Conservation (phyloP, 2,888 invertebrate genomes). For the Agrotis puta region DNA sequence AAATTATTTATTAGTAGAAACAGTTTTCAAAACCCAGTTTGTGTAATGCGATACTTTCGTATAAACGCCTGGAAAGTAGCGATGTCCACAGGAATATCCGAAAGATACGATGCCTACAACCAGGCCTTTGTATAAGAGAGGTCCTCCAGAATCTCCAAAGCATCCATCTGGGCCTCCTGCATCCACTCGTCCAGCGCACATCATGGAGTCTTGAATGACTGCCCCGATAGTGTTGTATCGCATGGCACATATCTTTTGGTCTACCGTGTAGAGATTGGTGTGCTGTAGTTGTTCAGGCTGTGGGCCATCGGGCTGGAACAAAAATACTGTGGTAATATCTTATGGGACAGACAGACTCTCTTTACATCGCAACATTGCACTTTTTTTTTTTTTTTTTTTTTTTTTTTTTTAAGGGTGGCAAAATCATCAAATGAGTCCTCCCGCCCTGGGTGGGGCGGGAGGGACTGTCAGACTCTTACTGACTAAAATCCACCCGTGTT, state of each 20-base stretch:
- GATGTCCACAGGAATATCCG: conserved; percentile 85
- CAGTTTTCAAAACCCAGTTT: conserved; percentile 84
- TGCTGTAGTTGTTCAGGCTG: conserved; percentile 85
- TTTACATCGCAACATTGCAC: not conserved
- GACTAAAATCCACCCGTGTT: too few relatives aligned
- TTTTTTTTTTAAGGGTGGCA: too few relatives aligned
- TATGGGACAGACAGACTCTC: not conserved
- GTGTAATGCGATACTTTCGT: conserved; percentile 85
- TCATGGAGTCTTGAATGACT: conserved; percentile 81
- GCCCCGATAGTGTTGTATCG: conserved; percentile 82
- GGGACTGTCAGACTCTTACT: too few relatives aligned
- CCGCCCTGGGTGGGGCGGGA: too few relatives aligned
- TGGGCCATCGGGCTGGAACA: conserved; percentile 77
- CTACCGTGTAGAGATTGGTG: conserved; percentile 77
- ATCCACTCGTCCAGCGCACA: conserved; percentile 84
- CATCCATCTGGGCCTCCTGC: conserved; percentile 85
- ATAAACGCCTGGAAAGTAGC: conserved; percentile 85
- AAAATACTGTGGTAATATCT: not conserved
- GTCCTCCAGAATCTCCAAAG: conserved; percentile 87
- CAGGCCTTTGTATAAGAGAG: conserved; percentile 84
- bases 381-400: too few relatives aligned
- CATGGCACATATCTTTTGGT: conserved; percentile 76
- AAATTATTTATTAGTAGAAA: conserved; percentile 77
- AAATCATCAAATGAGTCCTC: too few relatives aligned
- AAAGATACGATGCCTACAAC: conserved; percentile 86